Percentiles rank a stretch among this genome's conserved stretches.
Evolutionary conservation across 2,113 vertebrate genomes (phyloP).

Genomic region (Camelus dromedarius): DNA sequence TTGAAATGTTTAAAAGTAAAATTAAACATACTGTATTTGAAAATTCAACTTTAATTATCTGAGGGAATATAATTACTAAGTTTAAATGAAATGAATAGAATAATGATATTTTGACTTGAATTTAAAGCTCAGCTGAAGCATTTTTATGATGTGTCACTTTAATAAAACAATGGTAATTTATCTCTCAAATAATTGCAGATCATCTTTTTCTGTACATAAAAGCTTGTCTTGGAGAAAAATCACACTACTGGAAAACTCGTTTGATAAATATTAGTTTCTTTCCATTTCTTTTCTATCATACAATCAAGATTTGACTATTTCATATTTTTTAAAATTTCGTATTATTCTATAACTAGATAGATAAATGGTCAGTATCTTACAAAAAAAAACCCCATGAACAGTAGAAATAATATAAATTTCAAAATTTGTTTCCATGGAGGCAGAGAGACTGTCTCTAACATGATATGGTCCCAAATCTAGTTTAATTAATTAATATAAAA

Average conservation of each 20-base stretch:
- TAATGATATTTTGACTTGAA: neutral
- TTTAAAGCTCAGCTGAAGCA: neutral
- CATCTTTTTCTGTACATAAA: neutral
- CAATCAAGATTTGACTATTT: neutral
- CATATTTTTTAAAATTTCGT: conserved; percentile 9
- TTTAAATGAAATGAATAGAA: neutral
- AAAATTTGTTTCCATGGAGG: neutral
- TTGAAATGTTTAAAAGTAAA: neutral
- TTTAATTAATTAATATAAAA: neutral
- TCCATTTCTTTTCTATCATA: neutral
- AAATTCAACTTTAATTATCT: neutral
- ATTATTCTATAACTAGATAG: neutral
- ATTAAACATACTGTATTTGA: neutral
- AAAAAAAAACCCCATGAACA: neutral
- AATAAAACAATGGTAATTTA: neutral
- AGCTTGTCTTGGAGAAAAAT: neutral
- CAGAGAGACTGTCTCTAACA: neutral
- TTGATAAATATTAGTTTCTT: neutral
- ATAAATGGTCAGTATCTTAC: neutral
- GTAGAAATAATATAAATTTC: neutral
- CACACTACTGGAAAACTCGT: neutral
- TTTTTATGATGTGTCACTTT: conserved; percentile 1
- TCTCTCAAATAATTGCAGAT: neutral
- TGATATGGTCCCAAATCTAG: neutral
- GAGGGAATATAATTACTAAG: neutral